These are phyloP conservation scores for Anticlea derivata DNA, from an alignment of 2,888 invertebrate genomes.

Conservation along the genomic window DNA sequence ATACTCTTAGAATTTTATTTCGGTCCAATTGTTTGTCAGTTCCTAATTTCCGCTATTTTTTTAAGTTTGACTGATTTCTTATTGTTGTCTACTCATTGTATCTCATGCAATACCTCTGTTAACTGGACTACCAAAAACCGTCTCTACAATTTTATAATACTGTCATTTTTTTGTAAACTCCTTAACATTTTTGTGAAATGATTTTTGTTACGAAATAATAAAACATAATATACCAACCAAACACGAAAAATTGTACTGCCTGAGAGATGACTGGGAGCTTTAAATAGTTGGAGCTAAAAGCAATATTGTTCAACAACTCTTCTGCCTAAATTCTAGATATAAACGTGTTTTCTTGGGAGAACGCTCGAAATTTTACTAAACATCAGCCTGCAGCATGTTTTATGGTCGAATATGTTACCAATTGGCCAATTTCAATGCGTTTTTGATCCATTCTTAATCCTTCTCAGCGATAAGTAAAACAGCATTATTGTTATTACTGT, in stretches of 20 bases:
- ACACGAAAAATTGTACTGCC: constrained; percentile 19
- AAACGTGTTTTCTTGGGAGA: too few relatives aligned
- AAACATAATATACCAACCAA: neutral
- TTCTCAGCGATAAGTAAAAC: too few relatives aligned
- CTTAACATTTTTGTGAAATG: neutral
- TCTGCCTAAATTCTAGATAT: too few relatives aligned
- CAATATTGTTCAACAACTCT: constrained; percentile 2
- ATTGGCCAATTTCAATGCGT: too few relatives aligned
- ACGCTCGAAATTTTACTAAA: too few relatives aligned
- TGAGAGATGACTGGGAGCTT: constrained; percentile 3
- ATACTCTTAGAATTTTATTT: neutral
- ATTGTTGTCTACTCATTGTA: neutral
- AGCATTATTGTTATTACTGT: too few relatives aligned
- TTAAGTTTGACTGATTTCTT: constrained; percentile 21
- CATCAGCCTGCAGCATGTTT: too few relatives aligned
- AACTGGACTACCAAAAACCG: neutral
- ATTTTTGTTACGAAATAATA: neutral
- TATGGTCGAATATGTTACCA: too few relatives aligned
- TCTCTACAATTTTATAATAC: neutral
- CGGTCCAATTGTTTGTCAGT: neutral
- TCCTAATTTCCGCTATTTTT: constrained; percentile 3
- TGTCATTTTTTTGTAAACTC: neutral
- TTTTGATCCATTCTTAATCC: too few relatives aligned
- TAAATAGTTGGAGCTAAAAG: constrained; percentile 7
- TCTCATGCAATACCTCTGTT: neutral